A percentile compares a stretch with the other conserved stretches of the same genome.
phyloP scores from a whole-genome alignment of 2,113 vertebrate species.

The Bujurquina vittata region DNA sequence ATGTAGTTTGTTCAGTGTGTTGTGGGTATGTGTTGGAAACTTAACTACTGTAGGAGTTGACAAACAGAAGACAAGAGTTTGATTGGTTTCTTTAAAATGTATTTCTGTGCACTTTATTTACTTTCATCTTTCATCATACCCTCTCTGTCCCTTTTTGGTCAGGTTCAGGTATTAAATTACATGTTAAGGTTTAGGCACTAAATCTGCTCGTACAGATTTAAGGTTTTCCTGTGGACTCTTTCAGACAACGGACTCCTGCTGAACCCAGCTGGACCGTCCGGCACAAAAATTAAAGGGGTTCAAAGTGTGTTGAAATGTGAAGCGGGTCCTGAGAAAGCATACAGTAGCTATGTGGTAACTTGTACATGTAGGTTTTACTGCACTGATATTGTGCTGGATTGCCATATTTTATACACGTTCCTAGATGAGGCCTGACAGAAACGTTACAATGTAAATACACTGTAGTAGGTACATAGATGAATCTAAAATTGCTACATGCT shows the following conservation, averaged over 20 bases:
- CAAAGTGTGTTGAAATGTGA: neutral
- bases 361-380: neutral
- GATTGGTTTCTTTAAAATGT: too few species aligned
- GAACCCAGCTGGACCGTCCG: neutral
- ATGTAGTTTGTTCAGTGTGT: too few species aligned
- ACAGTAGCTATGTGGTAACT: neutral
- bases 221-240: neutral
- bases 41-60: too few species aligned
- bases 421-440: neutral
- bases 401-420: conserved; percentile 1
- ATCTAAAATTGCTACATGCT: conserved; percentile 36
- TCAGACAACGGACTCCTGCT: neutral
- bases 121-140: too few species aligned
- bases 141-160: neutral
- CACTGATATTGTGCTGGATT: neutral
- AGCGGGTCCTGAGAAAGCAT: neutral
- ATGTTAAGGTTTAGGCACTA: neutral
- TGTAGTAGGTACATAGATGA: neutral
- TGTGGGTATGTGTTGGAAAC: too few species aligned
- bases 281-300: neutral
- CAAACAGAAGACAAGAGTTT: too few species aligned
- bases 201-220: neutral
- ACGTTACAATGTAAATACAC: conserved; percentile 11
- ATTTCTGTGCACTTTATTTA: too few species aligned
- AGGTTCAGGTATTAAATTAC: neutral